phyloP scores from a whole-genome alignment of 2,888 invertebrate genomes.

The Acleris literana region DNA sequence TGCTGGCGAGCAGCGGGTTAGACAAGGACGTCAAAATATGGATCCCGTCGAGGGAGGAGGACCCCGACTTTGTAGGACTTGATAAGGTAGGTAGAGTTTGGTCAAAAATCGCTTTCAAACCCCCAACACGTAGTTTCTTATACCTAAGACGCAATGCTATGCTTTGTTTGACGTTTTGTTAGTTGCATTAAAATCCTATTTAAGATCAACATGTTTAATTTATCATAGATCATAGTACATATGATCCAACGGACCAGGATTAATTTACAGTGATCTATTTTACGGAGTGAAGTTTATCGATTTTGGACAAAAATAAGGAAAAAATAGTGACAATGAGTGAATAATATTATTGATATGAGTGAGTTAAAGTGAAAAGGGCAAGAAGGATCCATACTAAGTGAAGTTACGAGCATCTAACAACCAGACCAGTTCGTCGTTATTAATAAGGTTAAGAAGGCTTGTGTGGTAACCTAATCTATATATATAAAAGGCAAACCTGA shows the following conservation, averaged over 20 bases:
- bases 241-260: not conserved
- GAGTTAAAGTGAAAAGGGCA: not conserved
- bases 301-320: not conserved
- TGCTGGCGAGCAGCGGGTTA: slow-evolving; percentile 95
- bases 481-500: no score
- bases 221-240: no score
- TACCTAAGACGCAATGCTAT: no score
- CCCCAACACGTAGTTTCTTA: not conserved
- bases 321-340: not conserved
- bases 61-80: slow-evolving; percentile 83
- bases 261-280: not conserved
- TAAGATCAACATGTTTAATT: no score
- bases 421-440: no score
- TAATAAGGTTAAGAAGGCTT: no score
- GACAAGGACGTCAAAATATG: slow-evolving; percentile 97
- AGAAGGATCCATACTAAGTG: not conserved
- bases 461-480: no score
- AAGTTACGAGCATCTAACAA: not conserved
- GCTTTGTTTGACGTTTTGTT: no score
- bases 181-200: no score
- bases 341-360: not conserved
- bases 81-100: slow-evolving; percentile 59
- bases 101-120: not conserved
- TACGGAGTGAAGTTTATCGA: not conserved
- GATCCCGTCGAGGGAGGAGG: slow-evolving; percentile 88